Base-by-base conservation (phyloP, 2,888 invertebrate species). In the Emesis furor region DNA sequence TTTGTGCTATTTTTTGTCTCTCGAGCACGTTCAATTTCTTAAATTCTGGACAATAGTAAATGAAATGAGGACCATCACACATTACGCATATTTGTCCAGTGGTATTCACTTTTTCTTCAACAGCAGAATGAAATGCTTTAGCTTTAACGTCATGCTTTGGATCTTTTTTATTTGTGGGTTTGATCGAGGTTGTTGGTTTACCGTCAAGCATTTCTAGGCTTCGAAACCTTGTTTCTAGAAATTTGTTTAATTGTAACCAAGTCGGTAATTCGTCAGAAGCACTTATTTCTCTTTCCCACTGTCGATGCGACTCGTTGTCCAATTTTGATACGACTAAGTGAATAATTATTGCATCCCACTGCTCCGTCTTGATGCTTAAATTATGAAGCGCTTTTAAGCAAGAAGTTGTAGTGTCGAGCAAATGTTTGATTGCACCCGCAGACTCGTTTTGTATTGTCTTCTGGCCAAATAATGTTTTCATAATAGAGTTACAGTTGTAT, bases 381-480 rank as follows among this genome's bases (percentile, higher is more conserved):
- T 87, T 88, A 1, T 82, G 35, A 8, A 88, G 55, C 5, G 84
- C 75, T 62, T 86, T 83, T 10, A 86, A 67, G 67, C 86, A 86
- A 24, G 81, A 59, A 14, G 79, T 75, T 10, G 88, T 86, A 12
- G 86, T 86, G 42, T 88, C 88, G 0, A 87, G n/a, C 35, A 89
- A 37, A 4, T 81, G 68, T 73, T 72, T 79, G 1, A 88, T 72
- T 0, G 37, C 67, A 68, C 1, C 73, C 0, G 88, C 79, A 1
- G 86, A 86, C 39, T 89, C 88, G 8, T 8, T 3, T 2, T 59
- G 69, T 2, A 89, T 75, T 7, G 69, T 14, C 59, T 83, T 85
- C 55, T 78, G 83, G 1, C 73, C 39, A 72, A 90, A 86, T 12
- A 90, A 76, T 1, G 1, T 72, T 12, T 79, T 88, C 67, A 90